A percentile compares a stretch with the other conserved stretches of the same genome.
phyloP scores from a whole-genome alignment of 2,113 vertebrate genomes.

The Syngnathus typhle region DNA sequence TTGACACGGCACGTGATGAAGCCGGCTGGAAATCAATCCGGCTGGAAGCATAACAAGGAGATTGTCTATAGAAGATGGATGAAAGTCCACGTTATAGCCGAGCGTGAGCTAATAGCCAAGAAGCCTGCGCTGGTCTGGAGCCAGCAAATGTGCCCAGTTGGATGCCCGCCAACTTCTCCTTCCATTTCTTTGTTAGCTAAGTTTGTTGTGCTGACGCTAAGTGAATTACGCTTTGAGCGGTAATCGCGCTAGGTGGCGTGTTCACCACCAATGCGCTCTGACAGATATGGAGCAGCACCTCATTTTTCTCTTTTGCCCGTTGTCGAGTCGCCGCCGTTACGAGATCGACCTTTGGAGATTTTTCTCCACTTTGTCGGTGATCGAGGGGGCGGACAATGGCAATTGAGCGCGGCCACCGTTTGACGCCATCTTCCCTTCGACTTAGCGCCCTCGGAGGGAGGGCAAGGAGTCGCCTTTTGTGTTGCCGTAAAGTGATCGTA shows the following conservation, averaged over 20 bases:
- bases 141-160: conserved; percentile 62
- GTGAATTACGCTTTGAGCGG: conserved; percentile 45
- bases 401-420: conserved; percentile 54
- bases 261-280: conserved; percentile 55
- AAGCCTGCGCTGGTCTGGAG: conserved; percentile 38
- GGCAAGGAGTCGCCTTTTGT: conserved; percentile 50
- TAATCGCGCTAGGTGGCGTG: conserved; percentile 57
- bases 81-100: conserved; percentile 28
- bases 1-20: too few relatives aligned
- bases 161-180: conserved; percentile 45
- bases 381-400: conserved; percentile 42
- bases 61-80: background rate
- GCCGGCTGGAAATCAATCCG: too few relatives aligned
- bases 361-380: conserved; percentile 27
- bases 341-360: conserved; percentile 51
- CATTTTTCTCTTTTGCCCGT: conserved; percentile 54
- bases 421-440: conserved; percentile 43
- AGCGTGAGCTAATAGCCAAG: conserved; percentile 45
- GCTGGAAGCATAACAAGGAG: too few relatives aligned
- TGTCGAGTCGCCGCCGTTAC: conserved; percentile 55
- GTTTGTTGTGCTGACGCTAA: conserved; percentile 50
- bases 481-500: conserved; percentile 65
- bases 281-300: conserved; percentile 62
- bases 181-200: conserved; percentile 54
- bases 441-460: conserved; percentile 29